These are phyloP conservation scores for Drosophila koepferae DNA, from an alignment of 2,888 invertebrate genomes.

Conservation along the genomic window DNA sequence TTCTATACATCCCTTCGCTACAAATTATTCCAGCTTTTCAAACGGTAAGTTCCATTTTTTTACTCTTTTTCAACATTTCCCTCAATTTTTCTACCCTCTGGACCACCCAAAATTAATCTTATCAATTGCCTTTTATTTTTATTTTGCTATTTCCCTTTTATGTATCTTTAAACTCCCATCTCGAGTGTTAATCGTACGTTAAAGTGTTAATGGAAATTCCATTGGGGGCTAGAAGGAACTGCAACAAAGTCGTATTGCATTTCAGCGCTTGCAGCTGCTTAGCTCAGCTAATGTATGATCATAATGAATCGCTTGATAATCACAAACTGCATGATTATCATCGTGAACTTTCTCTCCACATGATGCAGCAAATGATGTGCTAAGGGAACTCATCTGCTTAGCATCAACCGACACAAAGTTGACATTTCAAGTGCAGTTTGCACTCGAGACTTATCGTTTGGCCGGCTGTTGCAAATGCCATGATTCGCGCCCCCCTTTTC, in stretches of 20 bases:
- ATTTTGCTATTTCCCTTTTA: background rate
- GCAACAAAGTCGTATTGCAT: conserved; percentile 27
- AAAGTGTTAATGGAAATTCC: conserved; percentile 62
- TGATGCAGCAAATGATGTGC: conserved; percentile 47
- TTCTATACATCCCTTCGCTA: background rate
- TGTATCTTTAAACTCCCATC: conserved; percentile 37
- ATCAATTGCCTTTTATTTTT: conserved; percentile 7
- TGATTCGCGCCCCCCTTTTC: background rate
- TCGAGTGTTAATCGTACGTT: conserved; percentile 46
- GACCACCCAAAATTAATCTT: conserved; percentile 18
- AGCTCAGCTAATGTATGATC: conserved; percentile 27
- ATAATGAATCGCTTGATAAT: conserved; percentile 16
- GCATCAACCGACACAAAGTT: conserved; percentile 74
- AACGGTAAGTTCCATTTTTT: background rate
- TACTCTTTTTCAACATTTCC: background rate
- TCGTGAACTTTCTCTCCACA: conserved; percentile 37
- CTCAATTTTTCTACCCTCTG: background rate
- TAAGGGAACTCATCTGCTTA: conserved; percentile 67
- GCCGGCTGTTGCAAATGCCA: conserved; percentile 8
- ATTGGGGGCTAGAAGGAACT: conserved; percentile 16
- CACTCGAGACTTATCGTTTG: conserved; percentile 39
- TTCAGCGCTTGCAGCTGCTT: conserved; percentile 39
- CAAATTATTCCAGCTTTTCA: background rate
- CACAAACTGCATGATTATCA: conserved; percentile 13
- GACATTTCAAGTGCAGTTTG: conserved; percentile 79